A percentile compares a stretch with the other conserved stretches of the same genome.
These are phyloP conservation scores for Sternotherus odoratus DNA, from an alignment of 2,797 vertebrate genomes.

Conservation along the genomic window DNA sequence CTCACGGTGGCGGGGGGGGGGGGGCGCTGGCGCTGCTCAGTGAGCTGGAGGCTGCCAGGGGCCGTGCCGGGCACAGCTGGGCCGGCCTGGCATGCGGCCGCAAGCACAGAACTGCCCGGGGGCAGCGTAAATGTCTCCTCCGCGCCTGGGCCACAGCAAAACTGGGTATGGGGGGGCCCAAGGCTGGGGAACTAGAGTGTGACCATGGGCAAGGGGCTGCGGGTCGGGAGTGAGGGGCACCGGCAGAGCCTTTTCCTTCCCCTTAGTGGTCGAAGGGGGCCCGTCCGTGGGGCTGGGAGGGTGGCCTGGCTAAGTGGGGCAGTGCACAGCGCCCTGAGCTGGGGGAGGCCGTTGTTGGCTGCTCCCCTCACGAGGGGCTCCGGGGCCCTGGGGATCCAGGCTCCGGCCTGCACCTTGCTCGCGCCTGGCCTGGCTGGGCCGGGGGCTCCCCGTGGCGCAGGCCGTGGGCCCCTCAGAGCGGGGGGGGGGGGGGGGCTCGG, in stretches of 20 bases:
- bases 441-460: background rate
- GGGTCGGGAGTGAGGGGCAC: background rate
- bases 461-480: background rate
- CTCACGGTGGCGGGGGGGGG: background rate
- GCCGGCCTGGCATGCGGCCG: background rate
- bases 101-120: background rate
- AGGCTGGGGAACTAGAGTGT: background rate
- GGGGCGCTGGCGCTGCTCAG: too few relatives aligned
- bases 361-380: too few relatives aligned
- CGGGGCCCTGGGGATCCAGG: too few relatives aligned
- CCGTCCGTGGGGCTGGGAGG: background rate
- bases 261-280: background rate
- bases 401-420: too few relatives aligned
- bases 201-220: background rate
- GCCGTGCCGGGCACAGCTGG: background rate
- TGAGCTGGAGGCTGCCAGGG: too few relatives aligned
- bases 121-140: background rate
- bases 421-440: too few relatives aligned
- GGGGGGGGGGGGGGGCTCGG: background rate
- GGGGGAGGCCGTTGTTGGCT: too few relatives aligned
- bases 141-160: background rate
- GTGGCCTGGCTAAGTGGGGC: background rate
- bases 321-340: background rate
- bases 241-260: too few relatives aligned
- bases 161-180: too few relatives aligned